These are phyloP conservation scores for Takifugu bimaculatus DNA, from an alignment of 2,113 vertebrate genomes.

Conservation along the genomic window DNA sequence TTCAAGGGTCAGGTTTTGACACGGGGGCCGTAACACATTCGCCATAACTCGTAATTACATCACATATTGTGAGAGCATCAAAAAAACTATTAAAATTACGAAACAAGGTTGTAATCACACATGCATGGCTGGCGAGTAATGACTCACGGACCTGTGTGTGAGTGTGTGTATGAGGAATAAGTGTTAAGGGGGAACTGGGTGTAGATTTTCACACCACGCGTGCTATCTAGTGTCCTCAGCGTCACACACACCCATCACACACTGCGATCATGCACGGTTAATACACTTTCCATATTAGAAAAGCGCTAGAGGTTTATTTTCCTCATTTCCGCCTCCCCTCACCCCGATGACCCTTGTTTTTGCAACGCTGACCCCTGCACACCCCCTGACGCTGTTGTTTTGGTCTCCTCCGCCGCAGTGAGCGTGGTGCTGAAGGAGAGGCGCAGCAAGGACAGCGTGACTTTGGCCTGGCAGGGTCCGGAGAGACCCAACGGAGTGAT, in stretches of 20 bases:
- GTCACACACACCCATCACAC: background rate
- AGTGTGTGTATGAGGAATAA: constrained; percentile 10
- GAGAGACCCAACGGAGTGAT: constrained; percentile 76
- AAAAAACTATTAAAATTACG: no score
- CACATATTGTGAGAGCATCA: no score
- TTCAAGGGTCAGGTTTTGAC: no score
- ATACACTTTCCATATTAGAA: constrained; percentile 42
- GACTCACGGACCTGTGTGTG: background rate
- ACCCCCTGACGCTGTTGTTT: background rate
- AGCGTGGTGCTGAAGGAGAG: constrained; percentile 81
- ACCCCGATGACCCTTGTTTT: background rate
- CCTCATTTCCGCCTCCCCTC: constrained; percentile 20
- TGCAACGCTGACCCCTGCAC: background rate
- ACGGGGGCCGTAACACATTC: no score
- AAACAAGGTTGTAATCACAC: no score
- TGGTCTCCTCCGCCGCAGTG: constrained; percentile 55
- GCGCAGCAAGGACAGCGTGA: constrained; percentile 81
- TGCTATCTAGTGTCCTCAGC: constrained; percentile 13
- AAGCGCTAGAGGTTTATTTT: constrained; percentile 10
- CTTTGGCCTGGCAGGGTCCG: constrained; percentile 80
- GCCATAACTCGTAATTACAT: no score
- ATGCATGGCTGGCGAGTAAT: no score
- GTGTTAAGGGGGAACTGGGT: constrained; percentile 28
- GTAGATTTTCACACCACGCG: constrained; percentile 25
- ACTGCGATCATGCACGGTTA: constrained; percentile 30